A percentile compares a stretch with the other conserved stretches of the same genome.
These are phyloP conservation scores for Nyleta sp. DNA, from an alignment of 2,888 invertebrate genomes.

Conservation along the genomic window DNA sequence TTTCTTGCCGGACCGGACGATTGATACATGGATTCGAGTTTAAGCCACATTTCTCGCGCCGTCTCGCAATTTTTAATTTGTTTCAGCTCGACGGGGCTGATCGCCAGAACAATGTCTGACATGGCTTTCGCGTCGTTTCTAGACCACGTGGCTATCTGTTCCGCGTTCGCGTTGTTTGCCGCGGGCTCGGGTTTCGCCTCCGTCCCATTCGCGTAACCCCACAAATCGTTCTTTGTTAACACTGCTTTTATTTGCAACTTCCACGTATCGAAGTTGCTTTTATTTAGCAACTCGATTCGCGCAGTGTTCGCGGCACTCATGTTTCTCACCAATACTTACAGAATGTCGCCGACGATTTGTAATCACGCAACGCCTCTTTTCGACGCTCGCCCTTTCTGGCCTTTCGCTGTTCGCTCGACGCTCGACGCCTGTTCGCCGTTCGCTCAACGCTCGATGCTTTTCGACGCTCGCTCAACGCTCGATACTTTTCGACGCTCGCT, in stretches of 20 bases:
- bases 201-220: slow-evolving; percentile 1
- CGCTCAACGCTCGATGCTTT: too few relatives aligned
- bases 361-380: too few relatives aligned
- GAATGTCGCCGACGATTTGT: too few relatives aligned
- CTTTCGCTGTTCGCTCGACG: too few relatives aligned
- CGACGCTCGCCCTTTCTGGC: too few relatives aligned
- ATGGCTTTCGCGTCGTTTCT: not conserved
- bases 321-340: too few relatives aligned
- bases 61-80: slow-evolving; percentile 1
- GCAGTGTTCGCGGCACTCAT: not conserved
- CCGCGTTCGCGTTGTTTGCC: slow-evolving; percentile 3
- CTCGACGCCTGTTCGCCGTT: too few relatives aligned
- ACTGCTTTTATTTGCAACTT: slow-evolving; percentile 7
- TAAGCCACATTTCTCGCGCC: not conserved
- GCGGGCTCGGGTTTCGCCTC: not conserved
- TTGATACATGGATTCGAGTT: not conserved
- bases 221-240: slow-evolving; percentile 1
- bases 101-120: not conserved
- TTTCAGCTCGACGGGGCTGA: not conserved
- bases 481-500: too few relatives aligned
- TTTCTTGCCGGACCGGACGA: not conserved
- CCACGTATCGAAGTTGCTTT: slow-evolving; percentile 4
- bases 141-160: not conserved
- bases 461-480: too few relatives aligned
- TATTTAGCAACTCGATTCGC: slow-evolving; percentile 1